Base-by-base conservation (phyloP, 2,113 vertebrate genomes). In the Corvus hawaiiensis region DNA sequence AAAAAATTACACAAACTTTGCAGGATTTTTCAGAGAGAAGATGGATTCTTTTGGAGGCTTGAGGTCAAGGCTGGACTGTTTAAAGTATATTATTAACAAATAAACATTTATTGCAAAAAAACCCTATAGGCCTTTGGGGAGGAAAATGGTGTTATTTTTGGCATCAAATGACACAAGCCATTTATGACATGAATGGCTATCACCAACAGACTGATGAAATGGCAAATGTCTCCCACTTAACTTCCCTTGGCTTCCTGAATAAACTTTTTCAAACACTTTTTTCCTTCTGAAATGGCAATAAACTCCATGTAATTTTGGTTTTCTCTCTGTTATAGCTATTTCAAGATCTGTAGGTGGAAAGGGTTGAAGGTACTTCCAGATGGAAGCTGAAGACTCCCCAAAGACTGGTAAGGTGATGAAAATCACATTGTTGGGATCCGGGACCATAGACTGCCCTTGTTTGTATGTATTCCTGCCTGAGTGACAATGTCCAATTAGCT, bases 51-150 rank as follows among this genome's bases (percentile, higher is more conserved):
- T 90, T 93, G 94, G 96, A 98, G 97, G 95, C 97, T 97, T 95
- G 97, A 98, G 98, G 98, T 98, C 98, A 98, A 97, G 96, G 87
- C 96, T 97, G 96, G 97, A 97, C 96, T 97, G 97, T 98, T 98
- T 97, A 98, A 98, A 98, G 97, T 97, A 95, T 98, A 98, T 97
- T 98, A 98, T 98, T 98, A 98, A 98, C 98, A 98, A 98, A 98
- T 98, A 98, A 98, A 98, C 98, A 98, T 98, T 98, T 98, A 97
- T 97, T 96, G 94, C 95, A 96, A 96, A 96, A 96, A 98, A 97
- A 97, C 96, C 94, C 96, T 97, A 98, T 97, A 97, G 97, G 98
- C 96, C 98, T 98, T 97, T 86, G 59, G 98, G 98, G 98, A 98
- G 95, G 97, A 96, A 96, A 96, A 97, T 89, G 63, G 69, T 98